These are phyloP conservation scores for Drosophila leontia DNA, from an alignment of 1,140 invertebrate genomes.

Conservation along the genomic window DNA sequence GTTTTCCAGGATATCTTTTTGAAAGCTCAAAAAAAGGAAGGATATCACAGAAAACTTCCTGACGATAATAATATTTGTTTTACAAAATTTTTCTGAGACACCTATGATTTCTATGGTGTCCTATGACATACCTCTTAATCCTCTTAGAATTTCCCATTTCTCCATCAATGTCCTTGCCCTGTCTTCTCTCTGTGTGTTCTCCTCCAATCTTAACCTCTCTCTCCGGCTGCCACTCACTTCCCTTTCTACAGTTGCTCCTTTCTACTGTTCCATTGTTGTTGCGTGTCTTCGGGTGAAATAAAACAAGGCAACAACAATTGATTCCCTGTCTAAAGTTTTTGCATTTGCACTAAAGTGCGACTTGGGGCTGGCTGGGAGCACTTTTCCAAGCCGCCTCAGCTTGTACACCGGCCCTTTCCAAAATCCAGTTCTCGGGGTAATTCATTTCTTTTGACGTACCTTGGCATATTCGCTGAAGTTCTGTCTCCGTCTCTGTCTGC, in stretches of 20 bases:
- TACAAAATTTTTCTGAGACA: not conserved
- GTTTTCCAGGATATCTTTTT: not conserved
- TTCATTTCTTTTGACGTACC: constrained; percentile 82
- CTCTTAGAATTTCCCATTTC: not conserved
- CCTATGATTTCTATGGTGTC: not conserved
- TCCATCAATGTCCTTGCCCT: not conserved
- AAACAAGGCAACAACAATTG: constrained; percentile 83
- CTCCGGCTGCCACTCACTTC: constrained; percentile 1
- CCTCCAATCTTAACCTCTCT: constrained; percentile 29
- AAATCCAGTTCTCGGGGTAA: constrained; percentile 50
- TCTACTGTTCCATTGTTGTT: constrained; percentile 65
- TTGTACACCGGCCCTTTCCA: not conserved
- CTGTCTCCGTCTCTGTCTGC: constrained; percentile 54
- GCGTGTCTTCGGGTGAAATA: constrained; percentile 76
- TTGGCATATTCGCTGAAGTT: constrained; percentile 64
- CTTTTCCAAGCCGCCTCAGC: constrained; percentile 18
- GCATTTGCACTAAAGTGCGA: constrained; percentile 69
- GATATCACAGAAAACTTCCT: too few relatives aligned
- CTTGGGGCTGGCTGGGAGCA: constrained; percentile 51
- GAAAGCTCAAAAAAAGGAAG: too few relatives aligned
- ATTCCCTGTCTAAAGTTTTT: constrained; percentile 85
- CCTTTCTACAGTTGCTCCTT: constrained; percentile 15
- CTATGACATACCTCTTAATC: not conserved
- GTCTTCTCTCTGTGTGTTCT: constrained; percentile 25
- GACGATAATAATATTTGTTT: not conserved